These are phyloP conservation scores for Stenopsyche tienmushanensis DNA, from an alignment of 1,140 invertebrate genomes.

Conservation along the genomic window DNA sequence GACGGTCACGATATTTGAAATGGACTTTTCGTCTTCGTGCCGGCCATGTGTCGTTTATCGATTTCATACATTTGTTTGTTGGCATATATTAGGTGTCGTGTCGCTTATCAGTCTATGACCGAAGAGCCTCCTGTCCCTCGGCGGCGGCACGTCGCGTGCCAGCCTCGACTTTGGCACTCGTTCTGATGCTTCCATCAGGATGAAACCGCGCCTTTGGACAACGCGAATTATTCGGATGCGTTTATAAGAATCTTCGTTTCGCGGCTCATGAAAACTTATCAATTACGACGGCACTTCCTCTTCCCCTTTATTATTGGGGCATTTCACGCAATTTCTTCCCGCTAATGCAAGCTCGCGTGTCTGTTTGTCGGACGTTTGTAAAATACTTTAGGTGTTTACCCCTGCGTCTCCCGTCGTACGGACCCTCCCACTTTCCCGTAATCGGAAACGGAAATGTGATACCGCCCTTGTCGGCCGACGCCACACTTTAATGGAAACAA, in stretches of 20 bases:
- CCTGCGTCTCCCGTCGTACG: no score
- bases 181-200: conserved; percentile 20
- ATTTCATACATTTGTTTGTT: conserved; percentile 39
- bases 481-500: conserved; percentile 22
- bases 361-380: background rate
- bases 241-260: background rate
- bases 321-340: conserved; percentile 4
- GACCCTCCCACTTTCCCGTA: conserved; percentile 20
- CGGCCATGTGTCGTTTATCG: no score
- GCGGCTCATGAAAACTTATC: conserved; percentile 17
- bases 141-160: conserved; percentile 1
- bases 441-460: conserved; percentile 25
- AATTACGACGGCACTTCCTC: conserved; percentile 21
- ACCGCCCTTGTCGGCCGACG: conserved; percentile 3
- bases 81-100: conserved; percentile 26
- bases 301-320: conserved; percentile 1
- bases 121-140: background rate
- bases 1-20: no score
- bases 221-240: background rate
- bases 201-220: conserved; percentile 20
- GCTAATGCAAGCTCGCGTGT: conserved; percentile 6
- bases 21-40: no score
- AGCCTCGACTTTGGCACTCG: conserved; percentile 14
- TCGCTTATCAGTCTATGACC: conserved; percentile 19
- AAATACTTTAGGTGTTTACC: conserved; percentile 14